Evolutionary conservation across 2,888 invertebrate species (phyloP).

Genomic region (Anodontia alba): DNA sequence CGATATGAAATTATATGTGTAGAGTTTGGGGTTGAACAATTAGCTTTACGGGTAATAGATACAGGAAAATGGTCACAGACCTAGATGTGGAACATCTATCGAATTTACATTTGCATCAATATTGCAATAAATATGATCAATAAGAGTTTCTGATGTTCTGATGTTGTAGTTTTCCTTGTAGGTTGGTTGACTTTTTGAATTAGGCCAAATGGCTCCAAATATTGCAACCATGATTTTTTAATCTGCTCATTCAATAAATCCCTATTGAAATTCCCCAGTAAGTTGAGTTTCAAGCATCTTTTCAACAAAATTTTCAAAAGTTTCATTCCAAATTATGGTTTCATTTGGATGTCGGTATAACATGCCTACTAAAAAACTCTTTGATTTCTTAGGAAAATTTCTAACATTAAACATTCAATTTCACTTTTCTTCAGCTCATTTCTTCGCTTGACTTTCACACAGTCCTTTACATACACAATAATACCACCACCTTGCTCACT

Average conservation of each 20-base stretch:
- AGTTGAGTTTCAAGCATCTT: background rate
- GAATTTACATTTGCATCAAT: background rate
- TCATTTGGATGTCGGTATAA: constrained; percentile 1
- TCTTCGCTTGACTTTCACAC: background rate
- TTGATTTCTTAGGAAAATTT: background rate
- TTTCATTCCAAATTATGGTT: background rate
- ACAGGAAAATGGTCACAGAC: constrained; percentile 2
- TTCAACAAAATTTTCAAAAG: background rate
- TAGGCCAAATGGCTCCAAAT: background rate
- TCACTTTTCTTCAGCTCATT: background rate
- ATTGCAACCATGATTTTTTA: background rate
- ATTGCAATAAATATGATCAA: constrained; percentile 1
- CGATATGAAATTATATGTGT: background rate
- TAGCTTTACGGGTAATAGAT: background rate
- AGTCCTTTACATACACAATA: background rate
- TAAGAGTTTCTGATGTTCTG: background rate
- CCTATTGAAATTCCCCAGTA: background rate
- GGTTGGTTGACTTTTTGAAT: background rate
- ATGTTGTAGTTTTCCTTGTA: background rate
- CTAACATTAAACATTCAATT: background rate
- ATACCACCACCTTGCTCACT: background rate
- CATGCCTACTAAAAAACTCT: background rate
- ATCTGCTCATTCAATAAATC: background rate
- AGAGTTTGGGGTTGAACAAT: background rate
- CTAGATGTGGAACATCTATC: background rate